Conservation (phyloP, 2,888 invertebrate genomes). For the Linnaemya tessellans region DNA sequence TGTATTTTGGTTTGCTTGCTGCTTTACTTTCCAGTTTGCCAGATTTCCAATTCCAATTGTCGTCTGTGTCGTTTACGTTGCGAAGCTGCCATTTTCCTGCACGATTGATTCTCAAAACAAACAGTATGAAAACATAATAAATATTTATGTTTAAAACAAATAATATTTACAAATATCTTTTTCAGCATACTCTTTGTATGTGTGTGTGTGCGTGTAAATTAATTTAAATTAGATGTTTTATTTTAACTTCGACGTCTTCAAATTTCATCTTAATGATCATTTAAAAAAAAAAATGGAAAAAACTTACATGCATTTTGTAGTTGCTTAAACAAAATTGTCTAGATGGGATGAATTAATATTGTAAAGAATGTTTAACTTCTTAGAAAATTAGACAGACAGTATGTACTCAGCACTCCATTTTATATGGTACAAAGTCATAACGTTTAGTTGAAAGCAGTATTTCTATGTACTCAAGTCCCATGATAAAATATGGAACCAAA, state of each 20-base stretch:
- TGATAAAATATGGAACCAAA: too few relatives aligned
- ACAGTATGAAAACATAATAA: conserved; percentile 82
- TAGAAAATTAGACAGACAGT: too few relatives aligned
- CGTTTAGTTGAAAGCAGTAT: too few relatives aligned
- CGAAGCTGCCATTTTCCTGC: conserved; percentile 62
- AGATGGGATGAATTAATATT: too few relatives aligned
- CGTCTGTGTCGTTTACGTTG: conserved; percentile 58
- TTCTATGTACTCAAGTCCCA: too few relatives aligned
- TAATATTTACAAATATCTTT: conserved; percentile 56
- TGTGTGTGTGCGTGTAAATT: conserved; percentile 52
- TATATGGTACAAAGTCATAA: too few relatives aligned
- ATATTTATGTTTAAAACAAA: conserved; percentile 75
- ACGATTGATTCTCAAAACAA: conserved; percentile 71
- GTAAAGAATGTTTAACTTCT: too few relatives aligned
- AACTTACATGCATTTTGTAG: too few relatives aligned
- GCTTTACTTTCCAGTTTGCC: conserved; percentile 58
- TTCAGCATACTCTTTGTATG: conserved; percentile 52
- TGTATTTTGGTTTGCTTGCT: conserved; percentile 60
- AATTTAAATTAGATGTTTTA: conserved; percentile 67
- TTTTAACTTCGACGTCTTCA: neutral
- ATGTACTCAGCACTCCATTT: too few relatives aligned
- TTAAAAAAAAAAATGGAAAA: neutral
- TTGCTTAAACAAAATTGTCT: too few relatives aligned
- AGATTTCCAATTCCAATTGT: conserved; percentile 59
- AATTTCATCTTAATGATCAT: neutral